Evolutionary conservation across 1,140 invertebrate species (phyloP).

Genomic region (Ceratina australensis): DNA sequence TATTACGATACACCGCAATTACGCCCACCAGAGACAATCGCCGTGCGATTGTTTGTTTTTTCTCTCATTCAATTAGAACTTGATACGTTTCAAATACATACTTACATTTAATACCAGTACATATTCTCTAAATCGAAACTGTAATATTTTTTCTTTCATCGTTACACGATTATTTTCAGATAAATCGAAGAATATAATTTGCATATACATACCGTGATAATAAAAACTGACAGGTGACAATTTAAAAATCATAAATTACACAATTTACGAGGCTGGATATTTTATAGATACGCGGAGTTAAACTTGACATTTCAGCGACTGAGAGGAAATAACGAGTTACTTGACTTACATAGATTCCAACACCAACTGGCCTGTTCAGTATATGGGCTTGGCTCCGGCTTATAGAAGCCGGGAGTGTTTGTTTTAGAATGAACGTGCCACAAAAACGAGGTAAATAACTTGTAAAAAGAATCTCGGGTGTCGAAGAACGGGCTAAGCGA

Average conservation of each 20-base stretch:
- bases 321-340: not conserved
- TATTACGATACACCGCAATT: constrained; percentile 38
- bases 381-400: not conserved
- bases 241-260: not conserved
- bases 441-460: not conserved
- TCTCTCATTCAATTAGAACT: not conserved
- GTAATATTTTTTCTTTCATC: not conserved
- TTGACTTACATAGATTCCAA: not conserved
- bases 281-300: not conserved
- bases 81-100: too few species aligned
- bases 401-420: not conserved
- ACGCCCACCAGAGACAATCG: constrained; percentile 32
- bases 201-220: too few species aligned
- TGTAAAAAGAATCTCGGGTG: not conserved
- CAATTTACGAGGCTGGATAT: constrained; percentile 1
- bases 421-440: not conserved
- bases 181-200: too few species aligned
- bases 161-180: too few species aligned
- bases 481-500: too few species aligned
- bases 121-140: too few species aligned
- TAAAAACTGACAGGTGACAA: too few species aligned
- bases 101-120: too few species aligned
- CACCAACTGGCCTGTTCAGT: not conserved
- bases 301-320: constrained; percentile 18
- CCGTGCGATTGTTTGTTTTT: constrained; percentile 10